Base-by-base conservation (phyloP, 2,888 invertebrate species). In the Agonum fuliginosum region DNA sequence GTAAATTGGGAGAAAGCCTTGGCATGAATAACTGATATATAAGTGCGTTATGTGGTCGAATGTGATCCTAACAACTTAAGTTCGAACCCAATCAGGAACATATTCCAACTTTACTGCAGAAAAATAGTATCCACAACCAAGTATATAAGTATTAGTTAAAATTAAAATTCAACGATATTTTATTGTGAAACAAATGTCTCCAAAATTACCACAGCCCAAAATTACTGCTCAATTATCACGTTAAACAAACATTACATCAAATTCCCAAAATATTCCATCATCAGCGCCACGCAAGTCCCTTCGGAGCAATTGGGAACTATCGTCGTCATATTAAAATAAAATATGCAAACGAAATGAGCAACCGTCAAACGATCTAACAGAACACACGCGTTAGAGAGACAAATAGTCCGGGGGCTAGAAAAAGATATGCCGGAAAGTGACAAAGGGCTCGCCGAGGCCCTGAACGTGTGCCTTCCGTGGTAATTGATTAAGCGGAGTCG, bases 271-370 rank as follows among this genome's bases (percentile, higher is more conserved):
- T 8, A 12, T 12, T 24, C n/a, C 34, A 8, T 37, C 37, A 8
- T 10, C 37, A 37, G 10, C 37, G 37, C 37, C 54, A 54, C 22
- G 54, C 54, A 24, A 54, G 12, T 10, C 54, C 12, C 54, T 24
- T 4, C 22, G 54, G 54, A 54, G 54, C 54, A 24, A 54, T 54
- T 10, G 24, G 8, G 12, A 22, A 4, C 54, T 54, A 27, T 54
- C 54, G 24, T 24, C 24, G 43, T 12, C 46, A 17, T 14, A 54
- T 24, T 54, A 54, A 54, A 54, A 54, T 54, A 54, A 54, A 54
- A 54, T 54, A 54, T 54, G 54, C 54, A 54, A n/a, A 0, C n/a
- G 24, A 54, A 12, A 54, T 54, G 54, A 54, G 54, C 54, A 12
- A n/a, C 22, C 43, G n/a, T n/a, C n/a, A 54, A 12, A 54, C 24